These are phyloP conservation scores for Nycticebus coucang DNA, from an alignment of 2,113 vertebrate genomes.

Conservation along the genomic window DNA sequence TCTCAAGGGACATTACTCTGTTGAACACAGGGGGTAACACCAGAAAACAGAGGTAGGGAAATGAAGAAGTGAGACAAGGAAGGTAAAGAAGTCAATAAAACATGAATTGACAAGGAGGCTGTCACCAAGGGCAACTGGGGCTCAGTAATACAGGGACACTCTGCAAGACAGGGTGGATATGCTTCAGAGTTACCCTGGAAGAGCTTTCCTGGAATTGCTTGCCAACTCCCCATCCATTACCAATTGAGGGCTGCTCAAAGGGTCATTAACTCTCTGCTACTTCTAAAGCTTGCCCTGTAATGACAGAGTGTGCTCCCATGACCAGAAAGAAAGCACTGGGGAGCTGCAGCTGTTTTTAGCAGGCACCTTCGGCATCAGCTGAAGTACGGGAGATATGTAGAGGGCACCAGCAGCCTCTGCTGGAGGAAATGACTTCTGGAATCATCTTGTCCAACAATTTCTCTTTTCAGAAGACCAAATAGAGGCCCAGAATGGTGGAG, in stretches of 20 bases:
- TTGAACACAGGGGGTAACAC: not conserved
- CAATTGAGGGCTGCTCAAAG: not conserved
- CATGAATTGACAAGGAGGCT: not conserved
- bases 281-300: not conserved
- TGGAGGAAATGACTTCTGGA: not conserved
- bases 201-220: not conserved
- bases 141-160: not conserved
- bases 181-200: not conserved
- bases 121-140: not conserved
- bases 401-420: not conserved
- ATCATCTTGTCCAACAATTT: not conserved
- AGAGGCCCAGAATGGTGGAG: not conserved
- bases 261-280: not conserved
- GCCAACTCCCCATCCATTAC: not conserved
- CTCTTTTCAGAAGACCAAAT: not conserved
- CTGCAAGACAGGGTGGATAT: not conserved
- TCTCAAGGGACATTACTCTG: not conserved
- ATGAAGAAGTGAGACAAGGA: not conserved
- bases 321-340: not conserved
- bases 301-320: not conserved
- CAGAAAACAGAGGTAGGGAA: not conserved
- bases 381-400: not conserved
- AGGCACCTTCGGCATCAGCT: not conserved
- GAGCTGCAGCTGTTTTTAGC: not conserved
- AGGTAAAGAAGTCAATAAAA: constrained; percentile 19